A percentile compares a stretch with the other conserved stretches of the same genome.
These are phyloP conservation scores for Pantelozetes paolii DNA, from an alignment of 2,888 invertebrate species.

Conservation along the genomic window DNA sequence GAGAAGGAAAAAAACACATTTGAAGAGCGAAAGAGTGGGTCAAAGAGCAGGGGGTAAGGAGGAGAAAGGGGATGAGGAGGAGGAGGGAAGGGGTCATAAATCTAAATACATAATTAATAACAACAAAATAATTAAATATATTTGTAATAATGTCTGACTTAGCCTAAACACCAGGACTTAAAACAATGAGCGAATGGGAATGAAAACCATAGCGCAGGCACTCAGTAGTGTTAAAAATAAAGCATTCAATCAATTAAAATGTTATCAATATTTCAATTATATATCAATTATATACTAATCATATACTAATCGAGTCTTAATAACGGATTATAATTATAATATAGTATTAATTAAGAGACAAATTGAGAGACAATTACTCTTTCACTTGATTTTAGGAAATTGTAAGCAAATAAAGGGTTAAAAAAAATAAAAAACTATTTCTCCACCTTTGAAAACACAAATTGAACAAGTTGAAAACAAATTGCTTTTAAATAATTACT, in stretches of 20 bases:
- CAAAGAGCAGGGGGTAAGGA: too few species aligned
- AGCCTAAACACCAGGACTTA: conserved; percentile 32
- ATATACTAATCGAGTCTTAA: background rate
- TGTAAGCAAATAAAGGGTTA: background rate
- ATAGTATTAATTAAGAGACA: background rate
- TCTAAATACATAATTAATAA: conserved; percentile 32
- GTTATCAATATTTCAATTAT: background rate
- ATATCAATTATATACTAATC: background rate
- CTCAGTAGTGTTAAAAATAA: conserved; percentile 25
- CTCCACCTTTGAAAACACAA: background rate
- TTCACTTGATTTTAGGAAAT: background rate
- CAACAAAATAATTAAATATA: conserved; percentile 20
- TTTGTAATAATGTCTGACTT: conserved; percentile 8
- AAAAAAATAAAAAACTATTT: background rate
- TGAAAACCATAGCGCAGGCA: conserved; percentile 24
- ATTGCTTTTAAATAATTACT: background rate
- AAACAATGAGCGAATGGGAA: conserved; percentile 32
- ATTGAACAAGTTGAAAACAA: background rate
- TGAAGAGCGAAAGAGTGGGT: too few species aligned
- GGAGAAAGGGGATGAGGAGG: background rate
- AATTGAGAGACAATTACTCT: background rate
- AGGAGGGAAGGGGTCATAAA: too few species aligned
- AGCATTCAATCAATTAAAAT: conserved; percentile 15
- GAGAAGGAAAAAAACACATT: too few species aligned
- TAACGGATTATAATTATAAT: background rate